Evolutionary conservation across 2,797 vertebrate species (phyloP), one percentile per base, ranked within the genome.

Genomic region (Macropodus opercularis): DNA sequence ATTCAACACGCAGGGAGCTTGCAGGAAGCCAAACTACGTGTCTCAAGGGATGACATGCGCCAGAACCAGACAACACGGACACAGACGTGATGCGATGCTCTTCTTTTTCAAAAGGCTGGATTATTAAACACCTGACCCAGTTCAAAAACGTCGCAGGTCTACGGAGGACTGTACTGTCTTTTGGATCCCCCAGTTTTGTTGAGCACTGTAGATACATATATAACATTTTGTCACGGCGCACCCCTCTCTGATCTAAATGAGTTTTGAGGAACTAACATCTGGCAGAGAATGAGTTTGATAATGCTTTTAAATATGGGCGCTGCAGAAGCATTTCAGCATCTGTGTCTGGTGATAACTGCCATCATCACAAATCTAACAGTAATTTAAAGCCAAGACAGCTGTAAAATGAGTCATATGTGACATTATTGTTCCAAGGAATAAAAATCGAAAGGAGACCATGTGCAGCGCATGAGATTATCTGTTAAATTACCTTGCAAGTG

Each of bases 281-380:
- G 86, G 73, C 60, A 0, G 31, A 24, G 42, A 63, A 79, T 38
- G 56, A 74, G 44, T 68, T 54, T 61, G 54, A 70, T 72, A 71
- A 79, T 54, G 63, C 46, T 65, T 67, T 68, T 53, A 57, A 54
- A 79, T 71, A 15, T 62, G 52, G 58, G 41, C 32, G 46, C 46
- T 43, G 42, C 46, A 14, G 52, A 34, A 58, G 69, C 35, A 59
- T 79, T 77, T 74, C 51, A 71, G 46, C 81, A 86, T 82, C 79
- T 87, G 72, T 55, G 75, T 77, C 14, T 21, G 52, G 66, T 55
- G 60, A 67, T 80, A 81, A 87, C 75, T 85, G 52, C 69, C 8
- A 35, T 65, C 68, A 75, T 69, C 68, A 67, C 62, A 68, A 66
- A 77, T 79, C 58, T 43, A 65, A 65, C 18, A 26, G 48, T 69